Evolutionary conservation across 2,888 invertebrate species (phyloP), one percentile per base, ranked within the genome.

Genomic region (Alentia gelatinosa): DNA sequence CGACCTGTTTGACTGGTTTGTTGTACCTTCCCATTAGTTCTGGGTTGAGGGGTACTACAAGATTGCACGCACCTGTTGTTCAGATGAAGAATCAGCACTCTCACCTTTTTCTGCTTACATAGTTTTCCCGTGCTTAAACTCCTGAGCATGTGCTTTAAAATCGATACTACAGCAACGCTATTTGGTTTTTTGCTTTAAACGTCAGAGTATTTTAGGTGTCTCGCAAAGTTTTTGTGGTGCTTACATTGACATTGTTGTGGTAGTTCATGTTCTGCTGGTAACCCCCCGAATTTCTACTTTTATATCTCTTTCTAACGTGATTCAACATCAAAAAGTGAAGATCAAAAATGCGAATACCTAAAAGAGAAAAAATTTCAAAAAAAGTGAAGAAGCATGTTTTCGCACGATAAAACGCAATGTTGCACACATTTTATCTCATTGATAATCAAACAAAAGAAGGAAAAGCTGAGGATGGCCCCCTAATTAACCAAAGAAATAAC

Each of bases 401-500:
- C 4, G 1, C 39, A 79, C 39, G 35, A 79, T 74, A 19, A 33
- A 33, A 74, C 4, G 4, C 47, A 19, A 33, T 30, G 5, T 74
- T 74, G 15, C 74, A 15, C 74, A 79, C 79, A 79, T 86, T 30
- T 86, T 86, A 42, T 86, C 86, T 50, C 86, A 86, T 47, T n/a
- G 86, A 86, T 40, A 83, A 83, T 83, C 83, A 83, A 39, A 83
- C 23, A 35, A 26, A 42, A n/a, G 56, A 3, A 56, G 19, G n/a
- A n/a, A n/a, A n/a, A n/a, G n/a, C 56, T 4, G 56, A 19, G 19
- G n/a, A n/a, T 56, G 3, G 56, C 56, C n/a, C 15, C 30, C 33
- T 83, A 83, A 83, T 83, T 83, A 47, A 86, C 86, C 86, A 86
- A 86, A 86, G 86, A 86, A 86, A 84, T 23, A 7, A 79, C 86